Conservation (phyloP, 2,797 vertebrate species). For the Graptemys geographica region DNA sequence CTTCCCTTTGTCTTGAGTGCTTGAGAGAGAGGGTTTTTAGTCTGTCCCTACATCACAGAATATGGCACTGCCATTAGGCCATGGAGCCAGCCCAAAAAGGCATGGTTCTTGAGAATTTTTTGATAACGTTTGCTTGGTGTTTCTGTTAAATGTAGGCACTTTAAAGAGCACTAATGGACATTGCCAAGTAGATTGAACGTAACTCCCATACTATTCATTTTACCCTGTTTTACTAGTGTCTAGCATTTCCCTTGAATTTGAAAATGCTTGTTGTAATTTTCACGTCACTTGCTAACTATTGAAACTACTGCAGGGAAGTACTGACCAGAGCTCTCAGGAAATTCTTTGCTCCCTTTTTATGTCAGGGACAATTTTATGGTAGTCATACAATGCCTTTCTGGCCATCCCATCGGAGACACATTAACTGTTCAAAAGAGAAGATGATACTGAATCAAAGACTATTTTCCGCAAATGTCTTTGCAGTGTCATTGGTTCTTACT, state of each 20-base stretch:
- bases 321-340: not conserved
- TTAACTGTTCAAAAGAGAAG: not conserved
- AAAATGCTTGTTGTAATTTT: not conserved
- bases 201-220: not conserved
- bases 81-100: fast-evolving
- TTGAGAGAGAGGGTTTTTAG: not conserved
- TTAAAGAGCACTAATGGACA: not conserved
- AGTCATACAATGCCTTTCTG: fast-evolving
- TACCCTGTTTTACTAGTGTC: not conserved
- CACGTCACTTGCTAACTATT: fast-evolving
- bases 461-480: not conserved
- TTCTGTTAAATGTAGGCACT: not conserved
- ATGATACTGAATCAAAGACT: not conserved
- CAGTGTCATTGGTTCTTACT: not conserved
- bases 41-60: not conserved
- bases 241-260: not conserved
- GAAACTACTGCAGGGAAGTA: not conserved
- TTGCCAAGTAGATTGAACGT: fast-evolving
- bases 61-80: fast-evolving
- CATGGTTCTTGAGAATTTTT: fast-evolving
- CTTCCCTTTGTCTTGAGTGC: fast-evolving
- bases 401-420: fast-evolving
- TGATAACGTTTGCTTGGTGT: fast-evolving
- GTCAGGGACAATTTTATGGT: not conserved
- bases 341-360: fast-evolving